Evolutionary conservation across 2,797 vertebrate species (phyloP).

Genomic region (Melanotaenia nigrans): DNA sequence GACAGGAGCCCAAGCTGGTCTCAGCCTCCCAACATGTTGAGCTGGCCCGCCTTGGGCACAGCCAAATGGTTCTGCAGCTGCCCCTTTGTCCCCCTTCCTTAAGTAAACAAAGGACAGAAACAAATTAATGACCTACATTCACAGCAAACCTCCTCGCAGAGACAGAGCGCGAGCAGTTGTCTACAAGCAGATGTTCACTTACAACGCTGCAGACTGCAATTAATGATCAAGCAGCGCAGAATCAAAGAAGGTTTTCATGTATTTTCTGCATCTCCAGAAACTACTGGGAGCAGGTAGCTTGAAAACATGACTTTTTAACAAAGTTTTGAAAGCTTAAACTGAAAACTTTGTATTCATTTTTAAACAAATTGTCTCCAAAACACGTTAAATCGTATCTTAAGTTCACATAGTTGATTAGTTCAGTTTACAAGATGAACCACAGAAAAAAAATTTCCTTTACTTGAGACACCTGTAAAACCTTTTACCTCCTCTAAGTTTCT

Average conservation of each 20-base stretch:
- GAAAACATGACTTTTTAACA: slow-evolving; percentile 1
- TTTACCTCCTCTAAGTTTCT: slow-evolving; percentile 37
- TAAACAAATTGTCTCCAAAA: neutral
- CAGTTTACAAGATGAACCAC: neutral
- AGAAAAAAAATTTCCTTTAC: neutral
- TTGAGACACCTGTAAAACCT: slow-evolving; percentile 8
- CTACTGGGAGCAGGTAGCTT: slow-evolving; percentile 5
- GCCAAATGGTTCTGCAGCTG: slow-evolving; percentile 99
- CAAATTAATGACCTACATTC: slow-evolving; percentile 99
- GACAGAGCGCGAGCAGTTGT: slow-evolving; percentile 83
- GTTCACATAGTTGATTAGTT: neutral
- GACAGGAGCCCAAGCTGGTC: slow-evolving; percentile 94
- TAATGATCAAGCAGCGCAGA: slow-evolving; percentile 71
- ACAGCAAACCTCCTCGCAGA: slow-evolving; percentile 85
- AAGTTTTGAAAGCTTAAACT: neutral
- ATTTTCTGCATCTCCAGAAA: slow-evolving; percentile 37
- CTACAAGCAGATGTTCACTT: slow-evolving; percentile 95
- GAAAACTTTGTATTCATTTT: neutral
- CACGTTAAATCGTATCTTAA: neutral
- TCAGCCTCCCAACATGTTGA: slow-evolving; percentile 88
- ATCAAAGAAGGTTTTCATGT: slow-evolving; percentile 55
- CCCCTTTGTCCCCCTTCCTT: slow-evolving; percentile 99
- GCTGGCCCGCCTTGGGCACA: slow-evolving; percentile 96
- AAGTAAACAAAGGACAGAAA: slow-evolving; percentile 99
- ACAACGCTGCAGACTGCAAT: slow-evolving; percentile 74